A percentile compares a stretch with the other conserved stretches of the same genome.
phyloP scores from a whole-genome alignment of 53 echinoderm and acorn worm genomes.

The Holothuria scabra region DNA sequence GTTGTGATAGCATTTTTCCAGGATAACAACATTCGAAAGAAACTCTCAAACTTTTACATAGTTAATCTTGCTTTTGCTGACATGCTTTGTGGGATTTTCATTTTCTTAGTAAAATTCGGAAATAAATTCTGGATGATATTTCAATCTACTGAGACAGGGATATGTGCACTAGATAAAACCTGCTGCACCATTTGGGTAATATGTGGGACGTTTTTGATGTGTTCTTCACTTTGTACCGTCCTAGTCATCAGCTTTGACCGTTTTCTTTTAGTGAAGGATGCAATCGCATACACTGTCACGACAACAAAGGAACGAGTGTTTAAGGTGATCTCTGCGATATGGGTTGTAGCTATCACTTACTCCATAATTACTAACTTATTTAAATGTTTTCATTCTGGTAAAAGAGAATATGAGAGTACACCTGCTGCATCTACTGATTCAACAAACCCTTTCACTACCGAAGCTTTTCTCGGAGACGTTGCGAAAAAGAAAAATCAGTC shows the following conservation, averaged over 20 bases:
- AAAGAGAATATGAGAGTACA: too few relatives aligned
- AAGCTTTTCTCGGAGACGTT: too few relatives aligned
- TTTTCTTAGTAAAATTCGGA: constrained; percentile 15
- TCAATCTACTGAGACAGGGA: neutral
- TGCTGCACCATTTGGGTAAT: neutral
- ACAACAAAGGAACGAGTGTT: neutral
- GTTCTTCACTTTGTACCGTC: neutral
- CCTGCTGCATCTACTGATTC: too few relatives aligned
- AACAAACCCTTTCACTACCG: too few relatives aligned
- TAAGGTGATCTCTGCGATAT: neutral
- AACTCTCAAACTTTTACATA: constrained; percentile 27
- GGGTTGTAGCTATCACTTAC: neutral
- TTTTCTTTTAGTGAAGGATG: constrained; percentile 36
- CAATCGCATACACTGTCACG: constrained; percentile 7
- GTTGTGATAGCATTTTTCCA: neutral
- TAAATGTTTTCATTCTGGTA: neutral
- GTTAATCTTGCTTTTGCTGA: constrained; percentile 12
- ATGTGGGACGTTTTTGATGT: neutral
- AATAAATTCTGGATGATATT: neutral
- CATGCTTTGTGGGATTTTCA: neutral
- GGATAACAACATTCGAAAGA: constrained; percentile 22
- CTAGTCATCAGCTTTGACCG: constrained; percentile 15
- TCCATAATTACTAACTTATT: neutral
- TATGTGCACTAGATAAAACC: neutral
- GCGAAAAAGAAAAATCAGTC: too few relatives aligned